Evolutionary conservation across 2,888 invertebrate species (phyloP).

Genomic region (Andrena minutula): DNA sequence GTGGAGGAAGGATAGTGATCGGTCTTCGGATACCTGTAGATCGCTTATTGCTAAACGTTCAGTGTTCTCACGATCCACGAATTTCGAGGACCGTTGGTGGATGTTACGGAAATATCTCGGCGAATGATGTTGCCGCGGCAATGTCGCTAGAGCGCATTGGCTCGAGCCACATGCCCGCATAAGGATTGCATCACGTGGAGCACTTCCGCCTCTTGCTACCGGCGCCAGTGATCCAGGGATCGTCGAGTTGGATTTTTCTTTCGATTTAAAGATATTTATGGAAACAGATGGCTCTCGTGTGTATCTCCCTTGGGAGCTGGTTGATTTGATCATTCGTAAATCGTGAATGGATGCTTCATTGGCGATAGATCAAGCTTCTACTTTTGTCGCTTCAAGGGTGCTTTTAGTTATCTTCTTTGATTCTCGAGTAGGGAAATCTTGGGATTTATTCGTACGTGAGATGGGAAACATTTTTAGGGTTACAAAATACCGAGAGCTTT

Average conservation of each 20-base stretch:
- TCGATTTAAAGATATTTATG: too few species aligned
- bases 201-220: conserved; percentile 27
- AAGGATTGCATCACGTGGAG: conserved; percentile 63
- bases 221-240: background rate
- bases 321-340: too few species aligned
- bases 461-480: background rate
- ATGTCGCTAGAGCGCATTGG: conserved; percentile 25
- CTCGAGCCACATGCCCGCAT: conserved; percentile 57
- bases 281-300: too few species aligned
- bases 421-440: too few species aligned
- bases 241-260: too few species aligned
- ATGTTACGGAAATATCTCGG: conserved; percentile 47
- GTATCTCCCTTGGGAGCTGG: too few species aligned
- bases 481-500: background rate
- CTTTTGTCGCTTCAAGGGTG: too few species aligned
- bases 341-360: too few species aligned
- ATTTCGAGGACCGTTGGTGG: conserved; percentile 45
- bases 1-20: conserved; percentile 1
- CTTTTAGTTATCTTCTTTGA: too few species aligned
- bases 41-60: background rate
- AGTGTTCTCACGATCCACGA: conserved; percentile 14
- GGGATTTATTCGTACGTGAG: background rate
- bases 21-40: background rate
- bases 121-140: conserved; percentile 28
- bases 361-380: too few species aligned